These are phyloP conservation scores for Pachliopta kotzebuea DNA, from an alignment of 2,888 invertebrate genomes.

Conservation along the genomic window DNA sequence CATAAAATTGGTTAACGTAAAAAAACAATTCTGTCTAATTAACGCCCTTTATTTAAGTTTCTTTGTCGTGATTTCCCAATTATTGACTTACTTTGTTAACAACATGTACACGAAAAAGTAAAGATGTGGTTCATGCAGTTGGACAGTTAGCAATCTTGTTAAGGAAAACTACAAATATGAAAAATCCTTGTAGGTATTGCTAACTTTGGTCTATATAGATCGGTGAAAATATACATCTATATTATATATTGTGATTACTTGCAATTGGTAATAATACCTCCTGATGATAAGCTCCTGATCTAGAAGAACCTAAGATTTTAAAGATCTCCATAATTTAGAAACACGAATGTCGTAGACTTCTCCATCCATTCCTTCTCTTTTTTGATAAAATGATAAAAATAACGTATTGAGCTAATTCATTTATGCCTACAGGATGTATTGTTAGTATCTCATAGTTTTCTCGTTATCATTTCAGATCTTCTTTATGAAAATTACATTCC, in stretches of 20 bases:
- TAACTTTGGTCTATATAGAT: neutral
- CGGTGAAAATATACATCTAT: neutral
- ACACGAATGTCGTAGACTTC: no score
- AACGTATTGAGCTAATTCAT: neutral
- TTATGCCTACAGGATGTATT: neutral
- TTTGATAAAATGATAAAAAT: neutral
- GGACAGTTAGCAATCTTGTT: slow-evolving; percentile 28
- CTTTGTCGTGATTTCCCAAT: slow-evolving; percentile 41
- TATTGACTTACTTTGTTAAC: slow-evolving; percentile 39
- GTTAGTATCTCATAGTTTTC: neutral
- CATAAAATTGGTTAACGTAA: slow-evolving; percentile 66
- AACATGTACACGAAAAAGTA: slow-evolving; percentile 32
- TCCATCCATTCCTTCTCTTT: no score
- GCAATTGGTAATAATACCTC: neutral
- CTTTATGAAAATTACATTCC: slow-evolving; percentile 81
- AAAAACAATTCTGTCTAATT: slow-evolving; percentile 53
- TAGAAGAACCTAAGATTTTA: no score
- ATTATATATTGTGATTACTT: no score
- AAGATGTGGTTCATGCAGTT: slow-evolving; percentile 19
- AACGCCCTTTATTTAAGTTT: slow-evolving; percentile 47
- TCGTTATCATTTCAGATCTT: slow-evolving; percentile 75
- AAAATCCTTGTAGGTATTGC: neutral
- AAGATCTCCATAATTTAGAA: no score
- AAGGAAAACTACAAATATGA: slow-evolving; percentile 29
- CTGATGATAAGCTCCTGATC: no score